Conservation (phyloP, 1,140 invertebrate genomes). For the Saccostrea cuccullata region DNA sequence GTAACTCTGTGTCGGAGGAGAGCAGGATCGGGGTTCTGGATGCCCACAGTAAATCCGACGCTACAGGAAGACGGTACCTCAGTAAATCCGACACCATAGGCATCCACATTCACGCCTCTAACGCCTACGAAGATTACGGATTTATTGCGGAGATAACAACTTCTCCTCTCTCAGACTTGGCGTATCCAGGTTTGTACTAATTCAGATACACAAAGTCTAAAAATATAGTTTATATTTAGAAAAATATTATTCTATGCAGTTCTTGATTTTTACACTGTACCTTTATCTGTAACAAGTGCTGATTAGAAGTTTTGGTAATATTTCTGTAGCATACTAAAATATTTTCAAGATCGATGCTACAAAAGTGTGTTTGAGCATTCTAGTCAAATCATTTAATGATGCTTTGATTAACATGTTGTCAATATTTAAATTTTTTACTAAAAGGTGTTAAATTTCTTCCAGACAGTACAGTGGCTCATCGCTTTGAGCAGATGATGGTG, state of each 20-base stretch:
- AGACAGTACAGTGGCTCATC: slow-evolving; percentile 95
- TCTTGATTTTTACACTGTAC: too few relatives aligned
- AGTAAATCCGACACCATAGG: slow-evolving; percentile 82
- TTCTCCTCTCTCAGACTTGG: slow-evolving; percentile 82
- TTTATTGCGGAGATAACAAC: slow-evolving; percentile 99
- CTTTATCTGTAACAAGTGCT: too few relatives aligned
- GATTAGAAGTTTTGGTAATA: too few relatives aligned
- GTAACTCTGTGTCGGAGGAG: slow-evolving; percentile 93
- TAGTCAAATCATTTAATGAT: too few relatives aligned
- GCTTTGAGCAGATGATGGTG: slow-evolving; percentile 91
- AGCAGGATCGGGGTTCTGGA: slow-evolving; percentile 79
- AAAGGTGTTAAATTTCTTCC: slow-evolving; percentile 67
- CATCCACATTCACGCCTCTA: slow-evolving; percentile 94
- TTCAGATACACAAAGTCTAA: background rate
- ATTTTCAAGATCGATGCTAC: too few relatives aligned
- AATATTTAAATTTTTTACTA: slow-evolving; percentile 46
- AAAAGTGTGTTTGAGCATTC: too few relatives aligned
- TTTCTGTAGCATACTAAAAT: too few relatives aligned
- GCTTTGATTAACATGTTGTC: background rate
- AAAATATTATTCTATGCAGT: too few relatives aligned
- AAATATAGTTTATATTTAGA: too few relatives aligned
- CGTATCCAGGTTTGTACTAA: background rate
- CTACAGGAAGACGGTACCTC: slow-evolving; percentile 60
- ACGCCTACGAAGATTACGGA: slow-evolving; percentile 93
- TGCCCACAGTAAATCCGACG: slow-evolving; percentile 63